Evolutionary conservation across 2,888 invertebrate genomes (phyloP).

Genomic region (Drosophila atroscutellata): DNA sequence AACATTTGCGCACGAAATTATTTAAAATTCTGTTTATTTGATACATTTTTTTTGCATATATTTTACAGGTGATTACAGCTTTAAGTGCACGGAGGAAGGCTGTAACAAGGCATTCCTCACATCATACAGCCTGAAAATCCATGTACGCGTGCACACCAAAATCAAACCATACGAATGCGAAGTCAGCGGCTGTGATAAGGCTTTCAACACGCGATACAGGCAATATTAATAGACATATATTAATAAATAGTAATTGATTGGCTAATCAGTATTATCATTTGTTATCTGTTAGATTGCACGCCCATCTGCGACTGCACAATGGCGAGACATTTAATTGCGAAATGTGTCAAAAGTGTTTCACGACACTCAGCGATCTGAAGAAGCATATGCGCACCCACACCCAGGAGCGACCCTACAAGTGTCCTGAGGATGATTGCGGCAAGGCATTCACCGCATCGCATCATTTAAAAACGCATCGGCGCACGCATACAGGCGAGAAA

Average conservation of each 20-base stretch:
- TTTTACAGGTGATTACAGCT: conserved; percentile 94
- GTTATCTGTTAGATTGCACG: conserved; percentile 87
- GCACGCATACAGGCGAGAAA: conserved; percentile 90
- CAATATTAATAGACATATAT: conserved; percentile 72
- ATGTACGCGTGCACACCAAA: conserved; percentile 96
- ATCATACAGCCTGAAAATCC: conserved; percentile 97
- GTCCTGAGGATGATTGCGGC: conserved; percentile 92
- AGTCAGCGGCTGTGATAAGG: conserved; percentile 93
- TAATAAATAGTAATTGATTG: conserved; percentile 3
- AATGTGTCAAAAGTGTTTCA: conserved; percentile 95
- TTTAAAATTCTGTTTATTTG: neutral
- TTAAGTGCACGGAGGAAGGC: conserved; percentile 93
- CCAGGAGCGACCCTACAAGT: conserved; percentile 95
- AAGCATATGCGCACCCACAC: conserved; percentile 97
- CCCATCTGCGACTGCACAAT: conserved; percentile 96
- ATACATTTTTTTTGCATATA: neutral
- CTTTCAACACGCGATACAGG: conserved; percentile 97
- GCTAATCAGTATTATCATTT: conserved; percentile 33
- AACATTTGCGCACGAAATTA: neutral
- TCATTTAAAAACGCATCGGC: conserved; percentile 95
- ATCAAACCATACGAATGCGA: conserved; percentile 95
- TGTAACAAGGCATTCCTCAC: conserved; percentile 98
- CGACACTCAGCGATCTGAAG: conserved; percentile 96
- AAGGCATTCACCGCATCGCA: conserved; percentile 97
- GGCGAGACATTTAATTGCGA: conserved; percentile 97